A percentile compares a stretch with the other conserved stretches of the same genome.
Conservation (phyloP, 2,797 vertebrate species). For the Enteromius fasciolatus region DNA sequence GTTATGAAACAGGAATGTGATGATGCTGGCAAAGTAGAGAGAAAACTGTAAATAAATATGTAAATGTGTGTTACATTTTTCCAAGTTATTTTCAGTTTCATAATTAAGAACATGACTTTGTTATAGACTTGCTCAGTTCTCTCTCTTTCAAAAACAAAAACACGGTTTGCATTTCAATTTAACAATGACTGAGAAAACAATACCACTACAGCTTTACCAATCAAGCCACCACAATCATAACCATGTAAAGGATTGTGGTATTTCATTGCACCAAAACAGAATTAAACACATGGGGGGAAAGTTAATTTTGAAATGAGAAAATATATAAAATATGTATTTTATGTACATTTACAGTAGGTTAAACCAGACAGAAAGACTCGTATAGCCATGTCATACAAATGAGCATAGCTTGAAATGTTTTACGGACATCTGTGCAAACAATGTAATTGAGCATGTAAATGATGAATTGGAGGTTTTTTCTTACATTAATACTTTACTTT, state of each 20-base stretch:
- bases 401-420: conserved; percentile 66
- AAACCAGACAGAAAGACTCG: conserved; percentile 59
- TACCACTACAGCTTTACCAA: neutral
- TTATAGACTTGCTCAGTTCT: neutral
- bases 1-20: neutral
- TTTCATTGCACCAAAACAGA: neutral
- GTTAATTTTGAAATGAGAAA: conserved; percentile 46
- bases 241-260: neutral
- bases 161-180: neutral
- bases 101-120: neutral
- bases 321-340: conserved; percentile 47
- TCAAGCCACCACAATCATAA: neutral
- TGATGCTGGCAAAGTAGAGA: neutral
- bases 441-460: conserved; percentile 80
- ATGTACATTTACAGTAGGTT: neutral
- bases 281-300: conserved; percentile 23
- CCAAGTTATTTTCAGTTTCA: neutral
- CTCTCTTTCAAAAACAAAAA: neutral
- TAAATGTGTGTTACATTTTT: neutral
- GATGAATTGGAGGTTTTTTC: conserved; percentile 76
- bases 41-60: neutral
- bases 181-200: neutral
- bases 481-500: conserved; percentile 75
- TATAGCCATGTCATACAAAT: conserved; percentile 56
- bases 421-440: conserved; percentile 80